These are phyloP conservation scores for Tubulanus polymorphus DNA, from an alignment of 2,888 invertebrate species.

Conservation along the genomic window DNA sequence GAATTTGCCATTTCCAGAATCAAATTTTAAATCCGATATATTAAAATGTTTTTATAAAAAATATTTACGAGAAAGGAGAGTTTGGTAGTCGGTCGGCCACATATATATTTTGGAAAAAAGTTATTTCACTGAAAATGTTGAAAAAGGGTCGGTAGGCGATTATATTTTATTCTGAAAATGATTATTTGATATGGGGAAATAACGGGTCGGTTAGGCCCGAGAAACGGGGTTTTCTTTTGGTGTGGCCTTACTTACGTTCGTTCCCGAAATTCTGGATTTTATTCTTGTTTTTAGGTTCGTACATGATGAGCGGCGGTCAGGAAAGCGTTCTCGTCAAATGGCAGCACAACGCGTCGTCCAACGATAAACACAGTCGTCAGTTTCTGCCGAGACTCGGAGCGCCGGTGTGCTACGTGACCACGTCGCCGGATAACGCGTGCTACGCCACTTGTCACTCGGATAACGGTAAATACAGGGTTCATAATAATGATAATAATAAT, in stretches of 20 bases:
- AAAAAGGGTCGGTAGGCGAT: too few species aligned
- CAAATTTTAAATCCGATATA: too few species aligned
- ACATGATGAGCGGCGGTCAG: slow-evolving; percentile 72
- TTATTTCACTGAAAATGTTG: neutral
- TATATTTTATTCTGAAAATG: too few species aligned
- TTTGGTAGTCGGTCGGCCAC: too few species aligned
- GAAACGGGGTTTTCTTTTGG: too few species aligned
- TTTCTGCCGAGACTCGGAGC: slow-evolving; percentile 71
- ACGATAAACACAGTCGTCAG: slow-evolving; percentile 57
- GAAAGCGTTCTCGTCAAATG: slow-evolving; percentile 77
- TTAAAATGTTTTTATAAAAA: slow-evolving; percentile 4
- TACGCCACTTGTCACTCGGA: slow-evolving; percentile 67
- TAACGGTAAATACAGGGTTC: slow-evolving; percentile 58
- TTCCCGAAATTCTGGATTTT: neutral
- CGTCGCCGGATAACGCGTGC: slow-evolving; percentile 63
- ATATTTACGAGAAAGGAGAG: too few species aligned
- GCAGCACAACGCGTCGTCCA: slow-evolving; percentile 52
- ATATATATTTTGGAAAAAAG: neutral
- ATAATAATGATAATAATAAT: neutral
- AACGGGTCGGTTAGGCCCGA: too few species aligned
- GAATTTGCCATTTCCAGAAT: too few species aligned
- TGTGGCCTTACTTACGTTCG: neutral
- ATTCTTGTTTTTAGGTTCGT: slow-evolving; percentile 58
- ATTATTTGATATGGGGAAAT: too few species aligned
- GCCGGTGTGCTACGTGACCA: slow-evolving; percentile 63